Conservation (phyloP, 2,888 invertebrate species). For the Amiota minor region DNA sequence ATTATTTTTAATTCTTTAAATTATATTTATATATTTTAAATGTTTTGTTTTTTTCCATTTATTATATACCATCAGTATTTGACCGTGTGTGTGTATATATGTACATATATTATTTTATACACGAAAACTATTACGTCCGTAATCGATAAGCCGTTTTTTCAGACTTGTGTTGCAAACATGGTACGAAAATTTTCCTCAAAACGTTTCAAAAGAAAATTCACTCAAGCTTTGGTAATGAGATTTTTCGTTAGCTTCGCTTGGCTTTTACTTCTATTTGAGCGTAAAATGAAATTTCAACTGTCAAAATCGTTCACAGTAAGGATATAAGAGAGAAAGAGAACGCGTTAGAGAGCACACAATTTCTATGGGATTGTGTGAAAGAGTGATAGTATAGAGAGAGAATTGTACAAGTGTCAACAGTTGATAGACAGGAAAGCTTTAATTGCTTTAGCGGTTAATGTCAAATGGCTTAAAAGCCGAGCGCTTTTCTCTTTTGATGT, state of each 20-base stretch:
- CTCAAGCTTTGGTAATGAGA: slow-evolving; percentile 28
- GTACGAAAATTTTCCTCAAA: slow-evolving; percentile 17
- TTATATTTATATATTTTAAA: not conserved
- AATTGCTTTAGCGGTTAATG: slow-evolving; percentile 23
- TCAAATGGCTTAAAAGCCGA: not conserved
- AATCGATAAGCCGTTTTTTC: slow-evolving; percentile 29
- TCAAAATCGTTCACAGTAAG: slow-evolving; percentile 4
- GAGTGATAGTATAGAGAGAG: not conserved
- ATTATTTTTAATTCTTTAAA: not conserved
- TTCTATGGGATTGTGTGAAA: not conserved
- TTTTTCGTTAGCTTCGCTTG: slow-evolving; percentile 8
- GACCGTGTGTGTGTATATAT: no score
- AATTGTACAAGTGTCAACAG: slow-evolving; percentile 13
- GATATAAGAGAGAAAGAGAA: slow-evolving; percentile 1
- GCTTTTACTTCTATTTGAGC: slow-evolving; percentile 18
- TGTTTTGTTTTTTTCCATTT: slow-evolving; percentile 3
- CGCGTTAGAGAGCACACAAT: not conserved
- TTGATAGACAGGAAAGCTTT: slow-evolving; percentile 27
- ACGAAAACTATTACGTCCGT: slow-evolving; percentile 24
- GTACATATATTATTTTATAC: not conserved
- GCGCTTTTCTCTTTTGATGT: slow-evolving; percentile 9
- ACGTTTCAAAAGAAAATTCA: slow-evolving; percentile 12
- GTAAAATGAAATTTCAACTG: slow-evolving; percentile 30
- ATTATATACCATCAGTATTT: no score
- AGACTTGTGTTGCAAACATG: not conserved